Conservation (phyloP, 2,888 invertebrate species). For the Eupithecia centaureata region DNA sequence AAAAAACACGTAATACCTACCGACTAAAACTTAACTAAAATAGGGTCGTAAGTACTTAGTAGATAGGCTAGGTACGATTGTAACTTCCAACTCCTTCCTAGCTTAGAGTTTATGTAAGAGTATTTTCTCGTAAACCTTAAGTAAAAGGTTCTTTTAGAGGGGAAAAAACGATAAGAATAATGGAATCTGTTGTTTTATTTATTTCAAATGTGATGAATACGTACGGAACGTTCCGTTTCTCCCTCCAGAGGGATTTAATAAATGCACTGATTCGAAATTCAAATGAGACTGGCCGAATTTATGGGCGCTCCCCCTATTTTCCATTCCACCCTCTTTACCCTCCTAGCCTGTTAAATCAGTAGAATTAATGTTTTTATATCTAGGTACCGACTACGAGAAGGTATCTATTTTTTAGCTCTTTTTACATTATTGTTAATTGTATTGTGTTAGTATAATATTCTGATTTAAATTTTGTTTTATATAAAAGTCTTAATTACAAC, state of each 20-base stretch:
- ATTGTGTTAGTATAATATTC: too few relatives aligned
- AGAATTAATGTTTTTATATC: constrained; percentile 1
- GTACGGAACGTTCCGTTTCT: constrained; percentile 32
- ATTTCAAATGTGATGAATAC: constrained; percentile 46
- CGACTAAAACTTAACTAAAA: neutral
- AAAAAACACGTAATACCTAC: too few relatives aligned
- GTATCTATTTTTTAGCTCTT: neutral
- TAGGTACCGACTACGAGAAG: neutral
- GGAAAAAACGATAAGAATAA: constrained; percentile 33
- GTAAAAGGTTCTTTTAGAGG: constrained; percentile 16
- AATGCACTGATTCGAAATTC: constrained; percentile 80
- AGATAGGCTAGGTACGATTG: neutral
- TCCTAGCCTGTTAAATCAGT: constrained; percentile 40
- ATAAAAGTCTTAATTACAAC: too few relatives aligned
- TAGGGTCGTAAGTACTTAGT: neutral
- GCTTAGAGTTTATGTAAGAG: constrained; percentile 11
- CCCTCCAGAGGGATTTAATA: constrained; percentile 59
- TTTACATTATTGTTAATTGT: too few relatives aligned
- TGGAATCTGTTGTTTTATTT: constrained; percentile 43
- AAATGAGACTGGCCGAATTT: constrained; percentile 78
- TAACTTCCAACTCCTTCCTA: neutral
- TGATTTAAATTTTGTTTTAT: too few relatives aligned
- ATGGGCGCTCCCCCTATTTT: constrained; percentile 63
- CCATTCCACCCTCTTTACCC: constrained; percentile 61
- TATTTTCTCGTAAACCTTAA: constrained; percentile 17